Base-by-base conservation (phyloP, 1,140 invertebrate species). In the Monomorium pharaonis region DNA sequence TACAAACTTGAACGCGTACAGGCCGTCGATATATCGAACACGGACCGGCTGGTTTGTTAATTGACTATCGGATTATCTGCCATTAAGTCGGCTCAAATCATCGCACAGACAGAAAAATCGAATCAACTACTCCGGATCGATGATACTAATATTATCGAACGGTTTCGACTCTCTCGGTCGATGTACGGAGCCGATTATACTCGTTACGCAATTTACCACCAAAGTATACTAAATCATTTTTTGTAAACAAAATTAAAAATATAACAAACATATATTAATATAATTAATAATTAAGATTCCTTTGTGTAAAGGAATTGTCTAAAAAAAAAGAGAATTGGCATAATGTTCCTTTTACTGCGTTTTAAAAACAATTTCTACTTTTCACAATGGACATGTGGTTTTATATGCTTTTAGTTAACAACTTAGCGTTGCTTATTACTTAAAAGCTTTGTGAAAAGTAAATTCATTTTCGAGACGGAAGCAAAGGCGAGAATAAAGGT, bases 11-110 rank as follows among this genome's bases (percentile, higher is more conserved):
- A 78, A 37, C 51, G 80, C 69, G 24, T n/a, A 60, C 24, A 37
- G 6, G 1, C 6, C 27, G n/a, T 72, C 51, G 80, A 83, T 83
- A 75, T 56, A 74, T 56, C 44, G 42, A 14, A 42, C 42, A 83
- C 37, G 27, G 18, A 37, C 37, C 49, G 14, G 47, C 77, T 81
- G 18, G 80, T 83, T 83, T 83, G 80, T 83, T 83, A 74, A 83
- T 83, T 83, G 80, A 83, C 51, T 74, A 83, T 83, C 72, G 67
- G 51, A 60, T 74, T 83, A 83, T 54, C 37, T 44, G 24, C 24
- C 49, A 83, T 83, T 83, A 83, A 54, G 51, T 83, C 69, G 51
- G 21, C 58, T 63, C 62, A 49, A 87, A 87, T 85, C 47, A 56
- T 27, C 27, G 42, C 33, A 37, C 78, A 21, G 51, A 75, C n/a